Percentiles rank a stretch among this genome's conserved stretches.
Evolutionary conservation across 2,888 invertebrate species (phyloP).

Genomic region (Ligdia adustata): DNA sequence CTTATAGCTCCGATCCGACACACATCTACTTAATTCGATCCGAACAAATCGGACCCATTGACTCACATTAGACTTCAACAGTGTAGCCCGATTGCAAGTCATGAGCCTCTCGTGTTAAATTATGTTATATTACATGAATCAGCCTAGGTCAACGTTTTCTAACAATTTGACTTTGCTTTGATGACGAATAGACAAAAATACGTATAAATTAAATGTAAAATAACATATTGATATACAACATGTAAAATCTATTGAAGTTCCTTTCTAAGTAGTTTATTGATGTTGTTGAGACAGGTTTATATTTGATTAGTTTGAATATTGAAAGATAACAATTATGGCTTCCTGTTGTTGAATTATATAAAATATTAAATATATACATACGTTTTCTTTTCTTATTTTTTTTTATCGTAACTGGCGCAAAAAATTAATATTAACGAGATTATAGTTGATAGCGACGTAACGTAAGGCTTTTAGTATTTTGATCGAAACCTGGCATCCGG

Average conservation of each 20-base stretch:
- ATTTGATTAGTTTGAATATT: no score
- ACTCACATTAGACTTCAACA: conserved; percentile 37
- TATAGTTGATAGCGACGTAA: conserved; percentile 21
- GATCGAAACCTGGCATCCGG: conserved; percentile 34
- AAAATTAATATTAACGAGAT: conserved; percentile 33
- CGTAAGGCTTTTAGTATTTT: conserved; percentile 29
- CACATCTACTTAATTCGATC: conserved; percentile 58
- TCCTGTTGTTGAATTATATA: no score
- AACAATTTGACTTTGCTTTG: conserved; percentile 6
- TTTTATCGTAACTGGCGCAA: conserved; percentile 4
- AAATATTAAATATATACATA: background rate
- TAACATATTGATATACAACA: no score
- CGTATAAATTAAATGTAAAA: no score
- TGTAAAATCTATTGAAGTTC: no score
- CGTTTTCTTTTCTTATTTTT: background rate
- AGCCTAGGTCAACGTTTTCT: conserved; percentile 4
- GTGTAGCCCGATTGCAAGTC: conserved; percentile 37
- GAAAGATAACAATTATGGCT: no score
- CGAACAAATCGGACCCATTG: conserved; percentile 55
- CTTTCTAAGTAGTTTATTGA: no score
- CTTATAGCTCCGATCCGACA: conserved; percentile 60
- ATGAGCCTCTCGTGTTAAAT: conserved; percentile 24
- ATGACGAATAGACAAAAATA: conserved; percentile 1
- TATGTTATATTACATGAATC: conserved; percentile 16
- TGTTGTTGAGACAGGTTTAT: no score